Base-by-base conservation (phyloP, 2,888 invertebrate species). In the Drosophila mayaguana region DNA sequence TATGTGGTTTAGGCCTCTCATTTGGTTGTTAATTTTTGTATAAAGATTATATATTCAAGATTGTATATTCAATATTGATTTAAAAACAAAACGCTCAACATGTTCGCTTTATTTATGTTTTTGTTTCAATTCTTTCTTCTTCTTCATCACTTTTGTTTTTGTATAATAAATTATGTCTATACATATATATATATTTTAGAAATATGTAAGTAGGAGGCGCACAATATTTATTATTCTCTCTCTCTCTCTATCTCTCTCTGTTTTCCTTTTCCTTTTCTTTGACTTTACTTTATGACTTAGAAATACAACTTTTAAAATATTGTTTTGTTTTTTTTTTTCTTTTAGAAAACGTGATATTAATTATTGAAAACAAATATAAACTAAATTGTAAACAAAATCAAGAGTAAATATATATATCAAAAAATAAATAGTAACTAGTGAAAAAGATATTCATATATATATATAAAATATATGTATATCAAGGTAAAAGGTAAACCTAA, bases 101-200 rank as follows among this genome's bases (percentile, higher is more conserved):
- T 78, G 67, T 75, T 80, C 72, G 63, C 69, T 80, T 80, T 78
- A 75, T 78, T 78, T 72, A 72, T 68, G 57, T 56, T 62, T 62
- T n/a, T 64, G 25, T 36, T 65, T 72, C 67, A 65, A 65, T 77
- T 69, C 66, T 48, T 72, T 28, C 78, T 76, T 74, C 65, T 72
- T 83, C 16, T 34, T 51, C 46, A 16, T 50, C 36, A 12, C n/a
- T 34, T 11, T 32, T 18, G 18, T 51, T 78, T 62, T 78, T 75
- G 78, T 79, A 80, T 76, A 80, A 81, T 81, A 81, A 81, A 81
- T 81, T 81, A 81, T 81, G 76, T 76, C 81, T 81, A 81, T 78
- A 65, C n/a, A n/a, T 78, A 12, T 48, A 48, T 48, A 69, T 78
- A 46, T 65, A 25, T 71, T 75, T 78, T 71, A 71, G 81, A 80